These are phyloP conservation scores for Crocuta crocuta DNA, from an alignment of 2,113 vertebrate genomes.

Conservation along the genomic window DNA sequence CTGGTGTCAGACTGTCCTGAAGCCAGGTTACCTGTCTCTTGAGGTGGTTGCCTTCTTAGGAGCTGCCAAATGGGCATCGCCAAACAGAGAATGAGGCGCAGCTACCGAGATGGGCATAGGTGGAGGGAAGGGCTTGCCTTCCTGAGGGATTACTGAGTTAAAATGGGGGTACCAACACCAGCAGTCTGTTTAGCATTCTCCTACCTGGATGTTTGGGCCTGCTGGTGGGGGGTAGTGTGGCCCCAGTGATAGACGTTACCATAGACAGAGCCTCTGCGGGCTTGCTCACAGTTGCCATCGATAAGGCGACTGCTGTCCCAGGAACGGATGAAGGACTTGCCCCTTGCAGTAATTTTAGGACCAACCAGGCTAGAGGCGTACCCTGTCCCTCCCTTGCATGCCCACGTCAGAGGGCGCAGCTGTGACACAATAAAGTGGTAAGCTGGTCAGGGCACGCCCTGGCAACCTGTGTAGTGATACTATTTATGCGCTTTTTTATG, in stretches of 20 bases:
- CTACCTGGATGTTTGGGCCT: background rate
- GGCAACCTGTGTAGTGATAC: background rate
- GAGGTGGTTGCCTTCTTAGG: background rate
- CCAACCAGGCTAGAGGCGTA: background rate
- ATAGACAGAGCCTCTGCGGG: background rate
- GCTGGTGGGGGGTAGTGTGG: background rate
- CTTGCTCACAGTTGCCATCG: background rate
- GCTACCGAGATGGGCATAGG: background rate
- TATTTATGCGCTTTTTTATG: background rate
- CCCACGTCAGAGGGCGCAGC: constrained; percentile 48
- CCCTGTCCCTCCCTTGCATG: background rate
- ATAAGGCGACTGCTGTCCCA: background rate
- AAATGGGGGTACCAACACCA: background rate
- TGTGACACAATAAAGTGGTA: constrained; percentile 71
- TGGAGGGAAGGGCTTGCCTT: background rate
- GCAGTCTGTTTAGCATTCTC: background rate
- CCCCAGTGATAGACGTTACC: background rate
- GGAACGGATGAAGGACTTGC: background rate
- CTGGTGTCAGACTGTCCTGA: background rate
- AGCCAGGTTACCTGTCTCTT: background rate
- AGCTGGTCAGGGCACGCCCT: background rate
- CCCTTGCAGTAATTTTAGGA: background rate
- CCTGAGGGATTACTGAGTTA: background rate
- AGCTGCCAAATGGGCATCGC: background rate
- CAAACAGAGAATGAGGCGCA: background rate